Evolutionary conservation across 1,140 invertebrate genomes (phyloP), one percentile per base, ranked within the genome.

Genomic region (Meloidogyne chitwoodi): DNA sequence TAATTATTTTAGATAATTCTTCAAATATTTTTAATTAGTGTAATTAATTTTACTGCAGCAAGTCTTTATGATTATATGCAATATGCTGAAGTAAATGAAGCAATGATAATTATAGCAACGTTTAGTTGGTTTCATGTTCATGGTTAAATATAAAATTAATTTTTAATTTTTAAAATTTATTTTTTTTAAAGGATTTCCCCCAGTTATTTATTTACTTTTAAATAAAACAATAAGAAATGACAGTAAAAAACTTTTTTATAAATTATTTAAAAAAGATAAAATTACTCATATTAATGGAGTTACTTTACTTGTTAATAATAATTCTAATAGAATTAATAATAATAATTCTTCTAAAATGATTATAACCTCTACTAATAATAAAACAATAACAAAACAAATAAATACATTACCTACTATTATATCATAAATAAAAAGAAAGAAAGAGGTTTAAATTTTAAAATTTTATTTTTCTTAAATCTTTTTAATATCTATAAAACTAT

Each of bases 101-200:
- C 29, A 24, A 24, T 75, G 3, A 76, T 76, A 16, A 71, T 56
- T 38, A 44, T 41, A 19, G 75, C 24, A 16, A 38, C 74, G n/a
- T 76, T 76, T 41, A 44, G 41, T 29, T 76, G 75, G 75, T 62
- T 76, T 24, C 73, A 71, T 31, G 38, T 75, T 4, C 75, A 76
- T 76, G 75, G 75, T 76, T n/a, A n/a, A 6, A n/a, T n/a, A n/a
- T n/a, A n/a, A 38, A 38, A 38, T 38, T 56, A 56, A 56, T 16
- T 27, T 22, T 48, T 19, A 41, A 27, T 56, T 61, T 61, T n/a
- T 24, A 26, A 44, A 22, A 44, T 48, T 56, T 19, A 19, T 56
- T n/a, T n/a, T 56, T 56, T 27, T 4, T 26, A 26, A 31, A 68
- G 67, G 67, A 14, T 68, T 68, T 68, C 67, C 67, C 4, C 67